Percentiles rank a stretch among this genome's conserved stretches.
phyloP scores from a whole-genome alignment of 2,797 vertebrate genomes.

The Pseudochirops cupreus region DNA sequence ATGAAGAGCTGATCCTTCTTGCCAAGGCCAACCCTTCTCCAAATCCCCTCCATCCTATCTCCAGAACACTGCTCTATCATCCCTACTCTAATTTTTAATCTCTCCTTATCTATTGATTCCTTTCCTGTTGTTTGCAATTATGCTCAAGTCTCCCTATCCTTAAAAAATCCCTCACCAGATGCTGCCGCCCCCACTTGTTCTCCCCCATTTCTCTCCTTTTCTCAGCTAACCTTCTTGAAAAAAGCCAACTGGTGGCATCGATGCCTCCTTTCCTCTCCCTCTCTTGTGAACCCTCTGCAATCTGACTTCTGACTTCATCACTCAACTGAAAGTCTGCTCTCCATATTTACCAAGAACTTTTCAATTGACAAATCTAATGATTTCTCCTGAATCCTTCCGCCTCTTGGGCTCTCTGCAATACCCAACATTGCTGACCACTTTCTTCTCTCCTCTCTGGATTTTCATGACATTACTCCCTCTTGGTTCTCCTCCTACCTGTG shows the following conservation, averaged over 20 bases:
- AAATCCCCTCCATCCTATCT: neutral
- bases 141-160: neutral
- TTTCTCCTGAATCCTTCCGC: neutral
- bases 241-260: neutral
- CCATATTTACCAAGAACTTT: neutral
- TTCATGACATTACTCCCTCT: too few species aligned
- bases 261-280: neutral
- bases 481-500: too few species aligned
- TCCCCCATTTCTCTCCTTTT: neutral
- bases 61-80: neutral
- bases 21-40: neutral
- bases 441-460: too few species aligned
- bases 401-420: neutral
- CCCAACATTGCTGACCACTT: too few species aligned
- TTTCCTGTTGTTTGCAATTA: neutral
- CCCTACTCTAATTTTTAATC: neutral
- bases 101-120: neutral
- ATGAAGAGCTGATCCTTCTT: neutral
- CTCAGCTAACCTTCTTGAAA: neutral
- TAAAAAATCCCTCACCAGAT: neutral
- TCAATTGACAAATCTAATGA: neutral
- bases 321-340: neutral
- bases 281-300: neutral
- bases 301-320: neutral
- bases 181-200: neutral